Evolutionary conservation across 2,113 vertebrate genomes (phyloP).

Genomic region (Telmatochromis brachygnathus): DNA sequence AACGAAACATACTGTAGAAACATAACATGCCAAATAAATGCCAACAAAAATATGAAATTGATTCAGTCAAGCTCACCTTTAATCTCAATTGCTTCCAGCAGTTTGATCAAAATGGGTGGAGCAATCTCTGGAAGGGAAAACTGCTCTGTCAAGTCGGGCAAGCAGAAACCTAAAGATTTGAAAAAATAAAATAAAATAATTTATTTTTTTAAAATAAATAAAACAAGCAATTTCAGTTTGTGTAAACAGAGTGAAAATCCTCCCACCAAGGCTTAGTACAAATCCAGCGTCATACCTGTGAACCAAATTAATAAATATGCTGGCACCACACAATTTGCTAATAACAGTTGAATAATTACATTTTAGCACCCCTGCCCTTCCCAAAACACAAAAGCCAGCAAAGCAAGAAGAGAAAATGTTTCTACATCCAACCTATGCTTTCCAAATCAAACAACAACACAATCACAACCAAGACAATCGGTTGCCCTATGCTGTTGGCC

Average conservation of each 20-base stretch:
- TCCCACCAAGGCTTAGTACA: background rate
- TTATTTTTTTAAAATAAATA: background rate
- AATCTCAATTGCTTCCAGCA: constrained; percentile 87
- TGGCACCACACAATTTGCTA: background rate
- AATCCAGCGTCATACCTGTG: background rate
- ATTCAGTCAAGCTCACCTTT: constrained; percentile 76
- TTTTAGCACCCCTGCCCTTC: background rate
- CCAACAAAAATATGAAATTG: background rate
- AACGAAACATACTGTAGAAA: background rate
- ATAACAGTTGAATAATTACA: background rate
- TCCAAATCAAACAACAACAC: background rate
- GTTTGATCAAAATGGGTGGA: constrained; percentile 79
- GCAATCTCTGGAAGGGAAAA: constrained; percentile 83
- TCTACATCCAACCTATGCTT: background rate
- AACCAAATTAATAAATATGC: background rate
- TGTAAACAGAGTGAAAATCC: background rate
- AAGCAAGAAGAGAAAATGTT: background rate
- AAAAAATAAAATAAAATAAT: background rate
- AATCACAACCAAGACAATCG: background rate
- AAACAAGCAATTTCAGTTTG: background rate
- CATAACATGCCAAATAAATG: background rate
- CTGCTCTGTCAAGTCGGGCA: constrained; percentile 87
- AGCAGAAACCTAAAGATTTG: constrained; percentile 65
- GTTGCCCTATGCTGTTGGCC: background rate
- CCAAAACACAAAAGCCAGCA: background rate